These are phyloP conservation scores for Hylyphantes graminicola DNA, from an alignment of 1,140 invertebrate species.

Conservation along the genomic window DNA sequence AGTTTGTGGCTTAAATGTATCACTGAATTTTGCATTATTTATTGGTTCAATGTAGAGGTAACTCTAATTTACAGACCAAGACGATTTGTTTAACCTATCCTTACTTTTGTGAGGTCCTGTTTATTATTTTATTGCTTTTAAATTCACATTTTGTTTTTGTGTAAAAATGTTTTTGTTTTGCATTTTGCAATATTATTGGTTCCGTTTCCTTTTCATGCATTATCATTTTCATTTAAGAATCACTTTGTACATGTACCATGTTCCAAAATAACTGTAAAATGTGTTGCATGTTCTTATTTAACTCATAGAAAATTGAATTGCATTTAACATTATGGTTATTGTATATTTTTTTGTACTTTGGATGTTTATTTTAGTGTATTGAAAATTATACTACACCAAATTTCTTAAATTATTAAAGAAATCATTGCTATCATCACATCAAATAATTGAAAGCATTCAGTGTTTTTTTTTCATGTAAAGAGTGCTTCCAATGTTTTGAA, in stretches of 20 bases:
- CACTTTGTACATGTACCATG: no score
- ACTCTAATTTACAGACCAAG: conserved; percentile 25
- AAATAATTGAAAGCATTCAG: no score
- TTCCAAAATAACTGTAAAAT: background rate
- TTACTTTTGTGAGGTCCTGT: conserved; percentile 18
- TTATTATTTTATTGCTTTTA: background rate
- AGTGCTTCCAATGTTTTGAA: no score
- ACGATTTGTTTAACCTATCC: conserved; percentile 37
- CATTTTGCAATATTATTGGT: background rate
- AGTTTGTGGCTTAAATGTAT: background rate
- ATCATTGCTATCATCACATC: no score
- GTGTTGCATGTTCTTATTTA: background rate
- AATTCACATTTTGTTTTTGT: background rate
- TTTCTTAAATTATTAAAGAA: no score
- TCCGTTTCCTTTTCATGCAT: background rate
- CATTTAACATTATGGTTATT: no score
- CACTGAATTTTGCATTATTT: background rate
- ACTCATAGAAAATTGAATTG: no score
- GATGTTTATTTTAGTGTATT: no score
- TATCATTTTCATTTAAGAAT: no score
- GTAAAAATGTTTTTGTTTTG: background rate
- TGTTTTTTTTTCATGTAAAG: no score
- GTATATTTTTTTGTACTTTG: no score
- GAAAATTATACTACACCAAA: no score
- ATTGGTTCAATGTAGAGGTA: background rate